A percentile compares a stretch with the other conserved stretches of the same genome.
Conservation (phyloP, 2,797 vertebrate genomes). For the Danio kyathit region DNA sequence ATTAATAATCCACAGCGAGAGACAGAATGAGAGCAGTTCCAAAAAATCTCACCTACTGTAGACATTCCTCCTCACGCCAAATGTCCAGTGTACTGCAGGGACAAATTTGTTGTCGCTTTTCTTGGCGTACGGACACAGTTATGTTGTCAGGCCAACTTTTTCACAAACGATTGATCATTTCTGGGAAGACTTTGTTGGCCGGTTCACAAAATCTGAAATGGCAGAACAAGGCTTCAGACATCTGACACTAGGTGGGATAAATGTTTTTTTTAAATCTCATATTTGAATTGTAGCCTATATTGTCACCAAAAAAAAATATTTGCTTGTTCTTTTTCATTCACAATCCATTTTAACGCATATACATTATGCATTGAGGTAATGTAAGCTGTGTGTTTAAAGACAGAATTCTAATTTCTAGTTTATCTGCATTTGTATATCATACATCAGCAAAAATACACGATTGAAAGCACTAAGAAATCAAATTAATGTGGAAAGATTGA, state of each 20-base stretch:
- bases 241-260: background rate
- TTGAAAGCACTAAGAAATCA: background rate
- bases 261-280: background rate
- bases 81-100: constrained; percentile 2
- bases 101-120: constrained; percentile 1
- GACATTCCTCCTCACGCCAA: constrained; percentile 1
- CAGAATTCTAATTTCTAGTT: background rate
- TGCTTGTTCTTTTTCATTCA: no score
- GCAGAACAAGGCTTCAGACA: constrained; percentile 10
- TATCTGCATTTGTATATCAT: background rate
- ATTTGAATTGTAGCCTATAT: background rate
- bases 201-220: constrained; percentile 1
- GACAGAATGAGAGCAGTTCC: background rate
- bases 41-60: constrained; percentile 18
- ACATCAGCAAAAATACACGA: background rate
- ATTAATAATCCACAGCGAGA: constrained; percentile 68
- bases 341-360: no score
- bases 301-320: background rate
- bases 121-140: background rate
- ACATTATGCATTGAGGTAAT: no score
- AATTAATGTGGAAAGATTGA: background rate
- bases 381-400: constrained; percentile 18
- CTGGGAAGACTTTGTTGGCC: constrained; percentile 6
- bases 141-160: constrained; percentile 13
- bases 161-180: constrained; percentile 12